Evolutionary conservation across 2,113 vertebrate genomes (phyloP).

Genomic region (Eonycteris spelaea): DNA sequence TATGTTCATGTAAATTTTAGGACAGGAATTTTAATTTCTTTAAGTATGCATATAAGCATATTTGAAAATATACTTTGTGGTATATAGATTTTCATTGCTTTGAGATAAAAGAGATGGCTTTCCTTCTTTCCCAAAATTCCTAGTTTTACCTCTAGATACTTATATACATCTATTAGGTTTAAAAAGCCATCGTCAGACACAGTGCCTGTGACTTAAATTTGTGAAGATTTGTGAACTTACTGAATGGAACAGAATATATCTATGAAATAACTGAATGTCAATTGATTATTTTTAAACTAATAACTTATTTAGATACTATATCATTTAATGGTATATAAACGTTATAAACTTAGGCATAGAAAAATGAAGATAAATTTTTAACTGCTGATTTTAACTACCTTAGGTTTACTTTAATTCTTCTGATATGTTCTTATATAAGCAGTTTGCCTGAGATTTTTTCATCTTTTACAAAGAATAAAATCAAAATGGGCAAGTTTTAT

Average conservation of each 20-base stretch:
- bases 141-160: background rate
- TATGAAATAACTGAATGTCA: background rate
- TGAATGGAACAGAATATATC: background rate
- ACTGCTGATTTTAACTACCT: background rate
- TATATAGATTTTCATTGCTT: background rate
- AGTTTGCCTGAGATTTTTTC: background rate
- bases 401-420: background rate
- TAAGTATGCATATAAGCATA: background rate
- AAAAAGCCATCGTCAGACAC: background rate
- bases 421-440: background rate
- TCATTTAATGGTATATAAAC: background rate
- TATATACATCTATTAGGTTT: background rate
- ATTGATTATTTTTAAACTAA: background rate
- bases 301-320: background rate
- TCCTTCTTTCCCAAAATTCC: background rate
- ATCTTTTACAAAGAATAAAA: background rate
- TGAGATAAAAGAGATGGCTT: background rate
- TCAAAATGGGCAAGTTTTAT: background rate
- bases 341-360: background rate
- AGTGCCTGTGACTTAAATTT: background rate
- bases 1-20: background rate
- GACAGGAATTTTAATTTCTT: background rate
- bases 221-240: background rate
- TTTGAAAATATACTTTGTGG: background rate
- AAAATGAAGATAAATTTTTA: background rate